phyloP scores from a whole-genome alignment of 2,888 invertebrate genomes.

The Orthosia cruda region DNA sequence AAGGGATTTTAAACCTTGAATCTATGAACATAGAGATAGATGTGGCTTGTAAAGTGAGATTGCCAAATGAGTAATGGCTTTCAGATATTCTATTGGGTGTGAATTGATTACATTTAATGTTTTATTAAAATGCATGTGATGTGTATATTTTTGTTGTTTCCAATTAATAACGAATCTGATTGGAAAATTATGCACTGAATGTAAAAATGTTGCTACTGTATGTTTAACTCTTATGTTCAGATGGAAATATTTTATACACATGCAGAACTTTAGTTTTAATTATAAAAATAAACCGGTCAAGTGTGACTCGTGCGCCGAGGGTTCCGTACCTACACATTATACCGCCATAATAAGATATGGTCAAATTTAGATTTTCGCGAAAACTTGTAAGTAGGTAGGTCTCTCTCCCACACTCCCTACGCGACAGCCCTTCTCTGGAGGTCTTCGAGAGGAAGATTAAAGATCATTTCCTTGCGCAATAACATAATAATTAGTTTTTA shows the following conservation, averaged over 20 bases:
- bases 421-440: no score
- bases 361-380: no score
- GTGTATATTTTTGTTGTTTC: conserved; percentile 65
- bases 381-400: no score
- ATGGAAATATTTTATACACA: background rate
- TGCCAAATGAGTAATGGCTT: conserved; percentile 50
- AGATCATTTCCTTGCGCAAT: no score
- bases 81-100: conserved; percentile 59
- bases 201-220: conserved; percentile 53
- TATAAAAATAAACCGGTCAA: no score
- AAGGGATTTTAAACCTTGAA: conserved; percentile 10
- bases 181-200: conserved; percentile 53
- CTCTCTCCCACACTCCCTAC: no score
- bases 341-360: no score
- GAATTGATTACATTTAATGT: conserved; percentile 68
- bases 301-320: no score
- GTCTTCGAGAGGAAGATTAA: no score
- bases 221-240: conserved; percentile 9
- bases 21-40: accelerated
- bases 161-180: conserved; percentile 57
- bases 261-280: background rate
- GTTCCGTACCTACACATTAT: no score
- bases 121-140: conserved; percentile 67
- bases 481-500: no score
- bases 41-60: background rate